A percentile compares a stretch with the other conserved stretches of the same genome.
These are phyloP conservation scores for Tokudaia tokunoshimensis DNA, from an alignment of 2,797 vertebrate species.

Conservation along the genomic window DNA sequence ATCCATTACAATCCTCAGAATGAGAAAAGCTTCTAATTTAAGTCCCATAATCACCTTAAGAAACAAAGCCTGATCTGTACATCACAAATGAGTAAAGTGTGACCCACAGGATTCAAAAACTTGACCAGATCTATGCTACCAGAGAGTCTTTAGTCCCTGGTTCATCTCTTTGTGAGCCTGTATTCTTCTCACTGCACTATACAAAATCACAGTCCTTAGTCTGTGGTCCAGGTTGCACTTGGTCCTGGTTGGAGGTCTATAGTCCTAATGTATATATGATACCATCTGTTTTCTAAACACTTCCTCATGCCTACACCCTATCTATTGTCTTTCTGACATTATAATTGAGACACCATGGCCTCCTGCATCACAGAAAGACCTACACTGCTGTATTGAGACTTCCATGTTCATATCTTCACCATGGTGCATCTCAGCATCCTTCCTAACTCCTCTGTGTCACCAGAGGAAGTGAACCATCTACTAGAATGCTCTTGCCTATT, in stretches of 20 bases:
- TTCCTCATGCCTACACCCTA: background rate
- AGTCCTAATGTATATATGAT: background rate
- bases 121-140: background rate
- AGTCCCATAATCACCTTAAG: background rate
- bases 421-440: background rate
- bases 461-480: background rate
- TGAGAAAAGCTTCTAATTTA: background rate
- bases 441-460: background rate
- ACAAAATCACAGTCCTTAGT: background rate
- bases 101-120: background rate
- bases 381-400: no score
- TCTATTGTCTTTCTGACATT: background rate
- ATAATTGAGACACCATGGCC: background rate
- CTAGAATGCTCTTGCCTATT: background rate
- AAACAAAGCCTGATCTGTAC: background rate
- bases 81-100: background rate
- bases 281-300: background rate
- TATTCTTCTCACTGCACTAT: background rate
- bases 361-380: background rate
- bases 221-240: background rate
- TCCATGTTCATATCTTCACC: background rate
- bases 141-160: background rate
- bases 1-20: background rate
- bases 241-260: background rate
- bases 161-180: background rate